Conservation (phyloP, 2,113 vertebrate genomes). For the Solea senegalensis region DNA sequence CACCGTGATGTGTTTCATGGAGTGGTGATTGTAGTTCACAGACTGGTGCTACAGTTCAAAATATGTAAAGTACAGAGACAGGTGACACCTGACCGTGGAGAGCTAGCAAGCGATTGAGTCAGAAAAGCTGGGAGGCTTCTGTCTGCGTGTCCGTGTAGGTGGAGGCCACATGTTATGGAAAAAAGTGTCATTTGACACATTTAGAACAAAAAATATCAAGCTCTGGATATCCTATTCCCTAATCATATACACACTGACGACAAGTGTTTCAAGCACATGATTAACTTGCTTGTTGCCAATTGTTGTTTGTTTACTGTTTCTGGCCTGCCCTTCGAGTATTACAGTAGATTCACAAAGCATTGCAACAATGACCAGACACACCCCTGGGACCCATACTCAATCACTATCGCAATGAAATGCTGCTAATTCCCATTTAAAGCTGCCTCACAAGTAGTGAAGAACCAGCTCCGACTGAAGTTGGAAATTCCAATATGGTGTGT, state of each 20-base stretch:
- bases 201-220: too few species aligned
- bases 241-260: slow-evolving; percentile 3
- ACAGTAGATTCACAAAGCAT: slow-evolving; percentile 76
- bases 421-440: slow-evolving; percentile 80
- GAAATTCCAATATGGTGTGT: slow-evolving; percentile 6
- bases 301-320: slow-evolving; percentile 5
- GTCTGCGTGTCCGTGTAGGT: slow-evolving; percentile 41
- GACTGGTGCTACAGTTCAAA: slow-evolving; percentile 18
- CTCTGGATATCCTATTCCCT: too few species aligned
- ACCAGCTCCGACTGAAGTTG: slow-evolving; percentile 45
- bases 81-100: slow-evolving; percentile 24
- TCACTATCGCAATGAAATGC: slow-evolving; percentile 76
- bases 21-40: slow-evolving; percentile 1
- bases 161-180: slow-evolving; percentile 38
- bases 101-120: slow-evolving; percentile 10
- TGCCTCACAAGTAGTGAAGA: slow-evolving; percentile 49
- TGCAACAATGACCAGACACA: slow-evolving; percentile 70
- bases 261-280: too few species aligned
- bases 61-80: slow-evolving; percentile 23
- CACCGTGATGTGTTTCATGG: slow-evolving; percentile 18
- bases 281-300: too few species aligned
- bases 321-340: slow-evolving; percentile 68
- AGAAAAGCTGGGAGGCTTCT: slow-evolving; percentile 39
- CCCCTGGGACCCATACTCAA: slow-evolving; percentile 72
- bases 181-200: too few species aligned